Evolutionary conservation across 2,888 invertebrate species (phyloP), one percentile per base, ranked within the genome.

Genomic region (Drosophila melanocephala): DNA sequence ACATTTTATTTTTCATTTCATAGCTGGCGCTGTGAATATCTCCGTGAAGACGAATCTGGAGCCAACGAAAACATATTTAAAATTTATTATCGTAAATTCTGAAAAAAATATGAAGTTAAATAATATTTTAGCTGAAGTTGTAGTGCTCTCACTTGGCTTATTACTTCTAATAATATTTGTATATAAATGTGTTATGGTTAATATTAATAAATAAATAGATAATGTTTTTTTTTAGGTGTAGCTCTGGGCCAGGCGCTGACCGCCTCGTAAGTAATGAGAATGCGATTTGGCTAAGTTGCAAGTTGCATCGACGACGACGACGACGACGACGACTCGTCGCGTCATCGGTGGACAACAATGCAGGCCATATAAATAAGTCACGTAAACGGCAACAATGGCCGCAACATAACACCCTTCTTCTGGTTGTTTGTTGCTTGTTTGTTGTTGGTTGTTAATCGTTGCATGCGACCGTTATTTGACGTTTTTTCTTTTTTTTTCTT

Each of bases 221-320:
- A 12, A 14, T 12, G 37, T 14, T 14, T 39, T 57, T 22, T 16
- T 57, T 16, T 5, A 14, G 14, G 57, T 57, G 57, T 57, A 80
- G 53, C 33, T 26, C 63, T n/a, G 35, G 50, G 22, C 37, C n/a
- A 19, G 22, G n/a, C 30, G 28, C 19, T n/a, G 57, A 32, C 30
- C 58, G 51, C 30, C 75, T 66, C 53, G 84, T 83, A 84, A 81
- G 89, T 92, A 93, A 93, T 92, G 91, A 92, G 92, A 87, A 89
- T 89, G 82, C 87, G 81, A 87, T 86, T 91, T 83, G 79, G 77
- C 64, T 77, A 70, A 72, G 63, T 56, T 72, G 42, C 60, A 60
- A 26, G 47, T 47, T 47, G 75, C 71, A 62, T 47, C 64, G 44
- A 33, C 68, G 26, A 37, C 42, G 19, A n/a, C 59, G n/a, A 26